Evolutionary conservation across 1,140 invertebrate species (phyloP), one percentile per base, ranked within the genome.

Genomic region (Bombus huntii): DNA sequence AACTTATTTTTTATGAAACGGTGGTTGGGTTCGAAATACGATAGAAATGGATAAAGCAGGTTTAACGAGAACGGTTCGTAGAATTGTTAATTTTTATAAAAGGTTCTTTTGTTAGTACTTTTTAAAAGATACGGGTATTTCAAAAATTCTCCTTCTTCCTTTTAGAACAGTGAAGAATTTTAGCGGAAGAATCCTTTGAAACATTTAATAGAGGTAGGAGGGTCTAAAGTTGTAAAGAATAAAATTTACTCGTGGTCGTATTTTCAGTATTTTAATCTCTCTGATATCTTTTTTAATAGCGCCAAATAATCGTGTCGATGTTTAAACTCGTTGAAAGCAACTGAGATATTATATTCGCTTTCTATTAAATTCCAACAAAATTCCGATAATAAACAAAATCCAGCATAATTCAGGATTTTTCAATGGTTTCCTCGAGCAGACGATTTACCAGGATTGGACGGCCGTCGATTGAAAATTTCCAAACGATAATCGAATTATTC

Each of bases 401-500:
- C 10, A n/a, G 28, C 28, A n/a, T 62, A 62, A 62, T 62, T n/a
- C 59, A n/a, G 59, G 28, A 62, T 62, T 62, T 62, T 62, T 62
- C 28, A n/a, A 62, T 13, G 59, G 12, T 62, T 62, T n/a, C 12
- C 25, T 1, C 15, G 18, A 10, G n/a, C 62, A 6, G 13, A 6
- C 39, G 9, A 66, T 42, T 34, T 15, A 44, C 22, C 42, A 39
- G 25, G 53, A 76, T 76, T 59, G 34, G 8, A 12, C 53, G 37
- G 6, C 31, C 6, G 8, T n/a, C 44, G 62, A 85, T 80, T 73
- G 83, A 31, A 85, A 71, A 62, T 85, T 37, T 80, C 22, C 68
- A 62, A 66, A 78, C 42, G 53, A 39, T 62, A 53, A 80, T 80
- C 42, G 83, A 80, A 85, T 80, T 80, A 39, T 31, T 85, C 83